Conservation (phyloP, 2,888 invertebrate genomes). For the Acronicta leporina region DNA sequence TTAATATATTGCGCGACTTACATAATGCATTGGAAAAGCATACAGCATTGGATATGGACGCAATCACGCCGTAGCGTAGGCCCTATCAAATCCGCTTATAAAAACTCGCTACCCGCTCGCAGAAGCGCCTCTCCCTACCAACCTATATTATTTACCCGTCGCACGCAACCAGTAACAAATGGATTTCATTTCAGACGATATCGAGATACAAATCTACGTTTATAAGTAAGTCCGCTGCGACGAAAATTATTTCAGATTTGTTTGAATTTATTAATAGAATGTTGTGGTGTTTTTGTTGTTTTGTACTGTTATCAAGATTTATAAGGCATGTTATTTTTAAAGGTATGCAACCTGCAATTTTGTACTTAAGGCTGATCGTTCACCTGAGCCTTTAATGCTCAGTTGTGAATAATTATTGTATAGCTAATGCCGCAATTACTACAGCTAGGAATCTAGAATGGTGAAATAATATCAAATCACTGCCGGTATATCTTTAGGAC, state of each 20-base stretch:
- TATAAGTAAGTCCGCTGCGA: conserved; percentile 45
- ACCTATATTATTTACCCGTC: conserved; percentile 52
- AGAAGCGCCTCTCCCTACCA: conserved; percentile 11
- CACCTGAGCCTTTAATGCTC: no score
- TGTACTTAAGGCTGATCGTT: no score
- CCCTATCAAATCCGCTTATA: neutral
- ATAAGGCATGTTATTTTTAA: conserved; percentile 3
- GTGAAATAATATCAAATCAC: no score
- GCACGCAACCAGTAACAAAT: conserved; percentile 62
- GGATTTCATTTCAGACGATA: conserved; percentile 57
- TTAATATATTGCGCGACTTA: no score
- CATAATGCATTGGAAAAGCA: no score
- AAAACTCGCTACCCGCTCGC: conserved; percentile 31
- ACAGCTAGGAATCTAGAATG: no score
- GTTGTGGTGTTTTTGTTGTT: conserved; percentile 26
- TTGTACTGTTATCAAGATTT: conserved; percentile 34
- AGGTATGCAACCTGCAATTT: no score
- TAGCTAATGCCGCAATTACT: no score
- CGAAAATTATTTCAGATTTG: conserved; percentile 41
- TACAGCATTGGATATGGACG: neutral
- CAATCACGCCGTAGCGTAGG: neutral
- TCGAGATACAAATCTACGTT: conserved; percentile 47
- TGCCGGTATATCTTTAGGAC: no score
- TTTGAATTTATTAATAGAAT: conserved; percentile 39
- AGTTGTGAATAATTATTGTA: no score